Evolutionary conservation across 2,888 invertebrate species (phyloP).

Genomic region (Acrobasis suavella): DNA sequence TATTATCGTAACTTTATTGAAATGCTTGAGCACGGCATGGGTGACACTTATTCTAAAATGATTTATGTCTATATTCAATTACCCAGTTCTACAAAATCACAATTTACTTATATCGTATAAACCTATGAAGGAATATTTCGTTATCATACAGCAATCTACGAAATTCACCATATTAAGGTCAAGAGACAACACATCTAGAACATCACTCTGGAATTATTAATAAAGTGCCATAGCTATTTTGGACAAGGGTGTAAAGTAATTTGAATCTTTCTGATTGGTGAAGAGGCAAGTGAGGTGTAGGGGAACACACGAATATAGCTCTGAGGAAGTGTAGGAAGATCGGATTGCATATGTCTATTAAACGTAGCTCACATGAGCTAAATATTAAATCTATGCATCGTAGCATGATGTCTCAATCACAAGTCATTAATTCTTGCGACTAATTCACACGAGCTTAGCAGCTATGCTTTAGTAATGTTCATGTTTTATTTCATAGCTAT

Average conservation of each 20-base stretch:
- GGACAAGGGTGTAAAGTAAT: constrained; percentile 15
- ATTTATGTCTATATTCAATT: background rate
- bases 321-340: constrained; percentile 46
- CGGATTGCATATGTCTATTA: constrained; percentile 56
- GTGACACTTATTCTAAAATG: constrained; percentile 15
- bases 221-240: background rate
- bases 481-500: too few species aligned
- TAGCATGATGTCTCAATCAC: constrained; percentile 19
- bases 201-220: background rate
- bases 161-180: background rate
- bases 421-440: background rate
- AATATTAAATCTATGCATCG: constrained; percentile 41
- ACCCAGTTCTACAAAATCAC: background rate
- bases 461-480: too few species aligned
- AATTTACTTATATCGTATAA: background rate
- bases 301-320: constrained; percentile 34
- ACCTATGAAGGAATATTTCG: background rate
- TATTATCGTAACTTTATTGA: background rate
- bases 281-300: constrained; percentile 28
- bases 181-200: background rate
- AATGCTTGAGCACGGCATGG: constrained; percentile 7
- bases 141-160: background rate
- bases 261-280: background rate
- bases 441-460: constrained; percentile 6
- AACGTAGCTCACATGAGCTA: constrained; percentile 57